Evolutionary conservation across 2,888 invertebrate species (phyloP).

Genomic region (Dione juno): DNA sequence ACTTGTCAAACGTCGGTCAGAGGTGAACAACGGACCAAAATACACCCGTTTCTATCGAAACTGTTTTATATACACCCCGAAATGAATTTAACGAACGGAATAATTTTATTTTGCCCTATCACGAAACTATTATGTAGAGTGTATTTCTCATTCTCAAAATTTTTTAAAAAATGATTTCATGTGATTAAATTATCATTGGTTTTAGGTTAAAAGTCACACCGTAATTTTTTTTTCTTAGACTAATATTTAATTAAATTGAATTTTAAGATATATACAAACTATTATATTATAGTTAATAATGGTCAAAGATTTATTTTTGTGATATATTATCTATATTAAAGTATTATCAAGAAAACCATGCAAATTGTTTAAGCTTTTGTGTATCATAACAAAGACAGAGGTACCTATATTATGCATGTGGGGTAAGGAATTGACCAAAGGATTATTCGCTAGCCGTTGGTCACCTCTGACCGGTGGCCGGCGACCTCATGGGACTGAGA

Average conservation of each 20-base stretch:
- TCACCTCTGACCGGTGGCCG: constrained; percentile 79
- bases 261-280: too few relatives aligned
- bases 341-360: constrained; percentile 18
- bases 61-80: constrained; percentile 47
- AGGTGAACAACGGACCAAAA: constrained; percentile 77
- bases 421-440: constrained; percentile 52
- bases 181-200: too few relatives aligned
- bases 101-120: constrained; percentile 22
- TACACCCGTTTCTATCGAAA: constrained; percentile 63
- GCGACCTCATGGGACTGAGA: constrained; percentile 77
- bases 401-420: constrained; percentile 38
- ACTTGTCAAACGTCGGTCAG: constrained; percentile 78
- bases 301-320: not conserved
- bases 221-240: too few relatives aligned
- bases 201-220: too few relatives aligned
- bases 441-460: constrained; percentile 69
- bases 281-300: too few relatives aligned
- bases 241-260: too few relatives aligned
- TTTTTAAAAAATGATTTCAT: too few relatives aligned
- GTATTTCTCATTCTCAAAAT: not conserved
- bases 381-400: constrained; percentile 8
- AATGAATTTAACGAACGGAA: not conserved
- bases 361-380: constrained; percentile 14
- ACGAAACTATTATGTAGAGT: constrained; percentile 2
- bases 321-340: not conserved